Evolutionary conservation across 2,888 invertebrate species (phyloP).

Genomic region (Drosophila prostipennis): DNA sequence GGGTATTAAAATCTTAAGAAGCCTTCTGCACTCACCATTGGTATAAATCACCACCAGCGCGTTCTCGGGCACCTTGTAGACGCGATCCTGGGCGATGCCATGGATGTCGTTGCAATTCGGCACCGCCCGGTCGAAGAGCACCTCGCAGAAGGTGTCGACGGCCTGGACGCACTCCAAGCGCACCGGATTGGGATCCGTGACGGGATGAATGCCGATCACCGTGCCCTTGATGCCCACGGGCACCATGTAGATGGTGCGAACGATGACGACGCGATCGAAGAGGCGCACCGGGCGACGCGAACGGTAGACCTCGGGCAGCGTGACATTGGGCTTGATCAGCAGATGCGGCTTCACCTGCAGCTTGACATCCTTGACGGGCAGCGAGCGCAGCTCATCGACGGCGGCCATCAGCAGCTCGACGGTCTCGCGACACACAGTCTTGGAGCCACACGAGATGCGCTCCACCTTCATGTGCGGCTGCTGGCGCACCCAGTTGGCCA

Average conservation of each 20-base stretch:
- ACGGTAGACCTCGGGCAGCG: constrained; percentile 84
- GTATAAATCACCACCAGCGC: constrained; percentile 72
- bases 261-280: constrained; percentile 94
- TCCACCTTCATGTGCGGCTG: constrained; percentile 88
- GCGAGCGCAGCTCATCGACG: constrained; percentile 84
- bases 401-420: constrained; percentile 83
- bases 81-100: constrained; percentile 78
- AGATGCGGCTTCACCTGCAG: constrained; percentile 93
- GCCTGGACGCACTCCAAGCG: constrained; percentile 85
- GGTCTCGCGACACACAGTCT: constrained; percentile 89
- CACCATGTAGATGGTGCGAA: constrained; percentile 89
- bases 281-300: constrained; percentile 82
- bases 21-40: too few species aligned
- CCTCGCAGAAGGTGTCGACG: constrained; percentile 88
- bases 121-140: constrained; percentile 92
- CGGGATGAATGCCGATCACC: constrained; percentile 88
- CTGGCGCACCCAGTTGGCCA: constrained; percentile 89
- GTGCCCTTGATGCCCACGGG: constrained; percentile 94
- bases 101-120: constrained; percentile 85
- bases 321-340: constrained; percentile 86
- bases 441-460: constrained; percentile 89
- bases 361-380: constrained; percentile 85
- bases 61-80: constrained; percentile 85
- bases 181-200: constrained; percentile 83
- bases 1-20: too few species aligned